These are phyloP conservation scores for Nannoperca obscura DNA, from an alignment of 2,797 vertebrate genomes.

Conservation along the genomic window DNA sequence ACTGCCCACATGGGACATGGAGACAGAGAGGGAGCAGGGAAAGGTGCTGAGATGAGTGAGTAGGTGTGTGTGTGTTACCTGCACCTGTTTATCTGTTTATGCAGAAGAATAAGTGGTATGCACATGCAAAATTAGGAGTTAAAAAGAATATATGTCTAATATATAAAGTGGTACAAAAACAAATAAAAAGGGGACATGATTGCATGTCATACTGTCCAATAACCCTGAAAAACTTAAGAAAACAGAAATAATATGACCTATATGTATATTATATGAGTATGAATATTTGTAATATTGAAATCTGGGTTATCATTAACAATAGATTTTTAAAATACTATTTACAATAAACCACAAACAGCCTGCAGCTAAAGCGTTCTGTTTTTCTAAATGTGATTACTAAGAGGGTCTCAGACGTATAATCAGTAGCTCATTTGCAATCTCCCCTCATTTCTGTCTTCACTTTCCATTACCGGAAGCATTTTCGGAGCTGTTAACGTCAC, in stretches of 20 bases:
- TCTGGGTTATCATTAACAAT: too few relatives aligned
- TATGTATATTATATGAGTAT: too few relatives aligned
- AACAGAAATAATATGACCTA: neutral
- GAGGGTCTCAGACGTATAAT: conserved; percentile 14
- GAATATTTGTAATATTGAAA: neutral
- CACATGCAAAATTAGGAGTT: neutral
- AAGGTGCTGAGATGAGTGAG: neutral
- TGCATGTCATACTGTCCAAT: neutral
- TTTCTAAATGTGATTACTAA: neutral
- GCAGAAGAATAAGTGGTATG: neutral
- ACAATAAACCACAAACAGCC: neutral
- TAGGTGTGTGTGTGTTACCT: conserved; percentile 8
- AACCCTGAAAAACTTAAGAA: neutral
- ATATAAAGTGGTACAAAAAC: neutral
- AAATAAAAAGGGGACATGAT: too few relatives aligned
- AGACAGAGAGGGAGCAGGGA: neutral
- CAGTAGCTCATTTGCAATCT: conserved; percentile 10
- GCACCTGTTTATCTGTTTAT: conserved; percentile 31
- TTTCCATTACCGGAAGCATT: conserved; percentile 20
- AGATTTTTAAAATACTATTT: neutral
- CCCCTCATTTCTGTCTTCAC: neutral
- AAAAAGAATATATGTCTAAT: neutral
- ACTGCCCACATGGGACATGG: conserved; percentile 65
- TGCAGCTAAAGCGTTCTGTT: neutral
- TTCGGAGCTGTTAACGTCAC: neutral